Base-by-base conservation (phyloP, 1,140 invertebrate genomes). In the Psix sp. region DNA sequence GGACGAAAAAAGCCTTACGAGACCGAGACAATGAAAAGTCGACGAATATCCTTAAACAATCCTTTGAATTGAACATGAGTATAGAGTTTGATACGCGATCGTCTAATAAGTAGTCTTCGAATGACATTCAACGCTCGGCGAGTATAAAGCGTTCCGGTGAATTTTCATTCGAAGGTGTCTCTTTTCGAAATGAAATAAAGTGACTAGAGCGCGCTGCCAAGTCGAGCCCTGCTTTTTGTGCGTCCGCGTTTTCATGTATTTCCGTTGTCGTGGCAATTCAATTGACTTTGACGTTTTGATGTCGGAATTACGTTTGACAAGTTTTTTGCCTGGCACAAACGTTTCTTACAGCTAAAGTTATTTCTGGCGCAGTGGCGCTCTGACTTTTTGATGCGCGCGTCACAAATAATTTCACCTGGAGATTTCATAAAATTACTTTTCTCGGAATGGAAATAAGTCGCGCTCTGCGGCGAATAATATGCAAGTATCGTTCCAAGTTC, bases 1-100 rank as follows among this genome's bases (percentile, higher is more conserved):
- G 15, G 26, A 33, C 3, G 29, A 36, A 49, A 62, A 71, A 49
- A 62, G 52, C 2, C 10, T 36, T 56, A 5, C 26, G 29, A 36
- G 15, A 17, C 35, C 31, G 45, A 62, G 56, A 56, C 57, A 71
- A 71, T 71, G 51, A 71, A 71, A 56, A 56, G 56, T 70, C 54
- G 40, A 60, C 35, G 35, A 56, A 40, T 21, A 35, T 33, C 21
- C 52, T 59, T 59, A 51, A 59, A 56, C 24, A 39, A 24, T 48
- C 33, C 21, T 70, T 60, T 60, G 39, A 70, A 54, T 60, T 40
- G 24, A 54, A 40, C 45, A 39, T 29, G 17, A 24, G 18, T 13
- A 18, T 38, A n/a, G 26, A 56, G 56, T 46, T 39, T 62, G 66
- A 70, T 56, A 62, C 57, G 42, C 57, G 57, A 71, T 71, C 45